phyloP scores from a whole-genome alignment of 2,113 vertebrate species.

The Microtus pennsylvanicus region DNA sequence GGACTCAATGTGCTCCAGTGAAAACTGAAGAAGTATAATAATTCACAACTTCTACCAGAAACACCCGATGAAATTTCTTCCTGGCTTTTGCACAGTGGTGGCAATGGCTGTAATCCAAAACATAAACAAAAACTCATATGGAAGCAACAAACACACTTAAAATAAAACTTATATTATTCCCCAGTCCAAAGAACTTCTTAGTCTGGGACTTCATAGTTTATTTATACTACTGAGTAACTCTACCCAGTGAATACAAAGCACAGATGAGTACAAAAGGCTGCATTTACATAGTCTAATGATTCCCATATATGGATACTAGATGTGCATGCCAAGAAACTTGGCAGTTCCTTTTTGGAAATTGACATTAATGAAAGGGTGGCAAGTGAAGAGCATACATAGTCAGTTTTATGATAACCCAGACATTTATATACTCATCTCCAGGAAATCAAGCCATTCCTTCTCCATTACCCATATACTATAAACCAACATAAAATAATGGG shows the following conservation, averaged over 20 bases:
- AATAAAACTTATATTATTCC: conserved; percentile 45
- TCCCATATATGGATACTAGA: conserved; percentile 52
- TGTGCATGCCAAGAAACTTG: conserved; percentile 53
- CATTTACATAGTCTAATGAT: conserved; percentile 68
- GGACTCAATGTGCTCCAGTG: background rate
- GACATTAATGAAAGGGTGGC: conserved; percentile 69
- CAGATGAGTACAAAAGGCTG: conserved; percentile 45
- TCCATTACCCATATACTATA: conserved; percentile 46
- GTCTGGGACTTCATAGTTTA: conserved; percentile 59
- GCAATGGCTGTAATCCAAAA: conserved; percentile 72
- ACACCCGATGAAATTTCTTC: conserved; percentile 68
- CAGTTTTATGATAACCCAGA: conserved; percentile 57
- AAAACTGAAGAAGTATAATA: conserved; percentile 64
- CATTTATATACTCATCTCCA: conserved; percentile 60
- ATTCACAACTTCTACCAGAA: conserved; percentile 47
- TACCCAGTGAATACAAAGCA: conserved; percentile 61
- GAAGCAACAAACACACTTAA: conserved; percentile 74
- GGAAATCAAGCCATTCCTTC: conserved; percentile 64
- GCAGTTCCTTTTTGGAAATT: conserved; percentile 60
- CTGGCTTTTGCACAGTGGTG: conserved; percentile 69
- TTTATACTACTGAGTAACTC: conserved; percentile 71
- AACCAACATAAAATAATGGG: conserved; percentile 66
- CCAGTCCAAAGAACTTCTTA: conserved; percentile 66
- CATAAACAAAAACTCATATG: conserved; percentile 78
- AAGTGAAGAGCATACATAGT: conserved; percentile 60